Base-by-base conservation (phyloP, 2,797 vertebrate genomes). In the Lacerta viridis region DNA sequence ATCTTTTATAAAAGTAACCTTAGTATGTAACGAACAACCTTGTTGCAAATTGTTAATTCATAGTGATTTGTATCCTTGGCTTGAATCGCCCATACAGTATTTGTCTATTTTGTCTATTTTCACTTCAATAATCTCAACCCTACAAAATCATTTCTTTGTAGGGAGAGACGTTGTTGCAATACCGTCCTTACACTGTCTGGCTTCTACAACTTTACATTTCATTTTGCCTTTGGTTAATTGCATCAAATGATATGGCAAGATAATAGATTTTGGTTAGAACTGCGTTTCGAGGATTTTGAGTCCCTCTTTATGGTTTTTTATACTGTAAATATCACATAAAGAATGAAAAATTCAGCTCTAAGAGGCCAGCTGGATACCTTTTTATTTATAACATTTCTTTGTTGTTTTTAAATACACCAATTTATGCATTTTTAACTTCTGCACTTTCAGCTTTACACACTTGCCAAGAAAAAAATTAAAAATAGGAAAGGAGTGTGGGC, bases 51-150 rank as follows among this genome's bases (percentile, higher is more conserved):
- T 90, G 4, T 74, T 74, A 18, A 36, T 20, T 74, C 36, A 74
- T 74, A 33, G 59, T 81, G 4, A 29, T 1, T 81, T 85, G 15
- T 87, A 36, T 66, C 41, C 61, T 83, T 88, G 1, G 0, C 0
- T 89, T 41, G 87, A 74, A 75, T 76, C 81, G 36, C 3, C 15
- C 61, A 86, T 72, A 50, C 46, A 50, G 46, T 3, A 15, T 75
- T 66, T 90, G 46, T 2, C n/a, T 74, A 88, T 76, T 75, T 66
- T 90, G 46, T 2, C n/a, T 74, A 88, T 76, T 15, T 80, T 85
- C 78, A 68, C 27, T n/a, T 10, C 23, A 4, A 3, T 0, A 39
- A 2, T 9, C 84, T 84, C 84, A 87, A 71, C n/a, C 33, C 0
- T 0, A 5, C 15, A 72, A 82, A 87, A 88, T 6, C 5, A 41